These are phyloP conservation scores for Craniophora ligustri DNA, from an alignment of 2,888 invertebrate genomes.

Conservation along the genomic window DNA sequence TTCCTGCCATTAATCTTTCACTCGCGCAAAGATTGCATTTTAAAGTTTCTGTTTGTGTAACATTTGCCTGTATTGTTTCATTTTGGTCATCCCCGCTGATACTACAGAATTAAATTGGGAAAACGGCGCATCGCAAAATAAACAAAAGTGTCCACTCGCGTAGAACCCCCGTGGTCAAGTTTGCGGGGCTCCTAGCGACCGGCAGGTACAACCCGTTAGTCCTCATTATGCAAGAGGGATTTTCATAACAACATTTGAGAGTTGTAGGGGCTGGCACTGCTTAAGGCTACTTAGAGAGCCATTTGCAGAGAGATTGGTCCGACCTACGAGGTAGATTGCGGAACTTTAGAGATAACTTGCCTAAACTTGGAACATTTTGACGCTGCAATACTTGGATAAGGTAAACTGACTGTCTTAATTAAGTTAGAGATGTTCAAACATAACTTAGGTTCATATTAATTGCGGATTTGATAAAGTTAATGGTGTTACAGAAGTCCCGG, in stretches of 20 bases:
- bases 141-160: slow-evolving; percentile 58
- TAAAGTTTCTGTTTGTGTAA: slow-evolving; percentile 79
- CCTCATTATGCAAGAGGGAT: slow-evolving; percentile 73
- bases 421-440: slow-evolving; percentile 76
- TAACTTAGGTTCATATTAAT: slow-evolving; percentile 69
- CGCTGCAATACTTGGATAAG: slow-evolving; percentile 85
- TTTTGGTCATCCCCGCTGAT: slow-evolving; percentile 52
- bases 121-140: slow-evolving; percentile 51
- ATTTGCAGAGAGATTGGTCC: slow-evolving; percentile 83
- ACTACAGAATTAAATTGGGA: slow-evolving; percentile 65
- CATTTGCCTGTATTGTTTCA: slow-evolving; percentile 79
- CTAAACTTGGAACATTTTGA: slow-evolving; percentile 86
- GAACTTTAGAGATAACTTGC: slow-evolving; percentile 85
- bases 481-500: slow-evolving; percentile 37
- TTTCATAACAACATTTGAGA: slow-evolving; percentile 77
- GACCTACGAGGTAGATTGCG: slow-evolving; percentile 84
- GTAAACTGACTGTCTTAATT: slow-evolving; percentile 85
- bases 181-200: slow-evolving; percentile 44
- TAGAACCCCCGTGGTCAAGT: slow-evolving; percentile 53
- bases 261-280: slow-evolving; percentile 71
- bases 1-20: slow-evolving; percentile 81
- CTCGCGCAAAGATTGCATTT: slow-evolving; percentile 82
- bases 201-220: slow-evolving; percentile 60
- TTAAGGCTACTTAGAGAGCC: slow-evolving; percentile 83
- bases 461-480: slow-evolving; percentile 62